phyloP scores from a whole-genome alignment of 2,113 vertebrate genomes.

The Coptodon bakossiorum region DNA sequence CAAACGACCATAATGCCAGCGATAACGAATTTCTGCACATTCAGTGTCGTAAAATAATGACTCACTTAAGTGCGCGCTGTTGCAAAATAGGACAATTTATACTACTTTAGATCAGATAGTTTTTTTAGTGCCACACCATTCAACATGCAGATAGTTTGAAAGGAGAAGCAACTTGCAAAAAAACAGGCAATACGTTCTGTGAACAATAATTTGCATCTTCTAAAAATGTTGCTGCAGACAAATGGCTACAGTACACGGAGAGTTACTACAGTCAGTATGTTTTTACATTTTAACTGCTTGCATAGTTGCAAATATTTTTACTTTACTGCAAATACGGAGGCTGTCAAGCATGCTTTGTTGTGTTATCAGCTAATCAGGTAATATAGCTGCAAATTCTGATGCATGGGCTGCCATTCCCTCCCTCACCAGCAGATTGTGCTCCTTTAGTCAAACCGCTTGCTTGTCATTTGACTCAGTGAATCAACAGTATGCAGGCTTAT shows the following conservation, averaged over 20 bases:
- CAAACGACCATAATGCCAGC: not conserved
- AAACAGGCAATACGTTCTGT: not conserved
- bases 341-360: not conserved
- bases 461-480: not conserved
- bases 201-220: not conserved
- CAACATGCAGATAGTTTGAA: not conserved
- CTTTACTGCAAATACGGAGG: not conserved
- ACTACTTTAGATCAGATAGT: not conserved
- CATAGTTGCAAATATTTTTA: not conserved
- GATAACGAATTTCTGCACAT: not conserved
- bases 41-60: not conserved
- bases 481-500: not conserved
- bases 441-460: not conserved
- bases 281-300: not conserved
- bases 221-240: not conserved
- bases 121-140: not conserved
- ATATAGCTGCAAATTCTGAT: not conserved
- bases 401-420: not conserved
- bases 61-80: not conserved
- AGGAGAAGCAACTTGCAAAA: too few species aligned
- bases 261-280: not conserved
- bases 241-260: not conserved
- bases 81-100: not conserved
- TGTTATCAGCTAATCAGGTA: not conserved
- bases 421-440: slow-evolving; percentile 16